phyloP scores from a whole-genome alignment of 2,888 invertebrate species.

The Clitarchus hookeri region DNA sequence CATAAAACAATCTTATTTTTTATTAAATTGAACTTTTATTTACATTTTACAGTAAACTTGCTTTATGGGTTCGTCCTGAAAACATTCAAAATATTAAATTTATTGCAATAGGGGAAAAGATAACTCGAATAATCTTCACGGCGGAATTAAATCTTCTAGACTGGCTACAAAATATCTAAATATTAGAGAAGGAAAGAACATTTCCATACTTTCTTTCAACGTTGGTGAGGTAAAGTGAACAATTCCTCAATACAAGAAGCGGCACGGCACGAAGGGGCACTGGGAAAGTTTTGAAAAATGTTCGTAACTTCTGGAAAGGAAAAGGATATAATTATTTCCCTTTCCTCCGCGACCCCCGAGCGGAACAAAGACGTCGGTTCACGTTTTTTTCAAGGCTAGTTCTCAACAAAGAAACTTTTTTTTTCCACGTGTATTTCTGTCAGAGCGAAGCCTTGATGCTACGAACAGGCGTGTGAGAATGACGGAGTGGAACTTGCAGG shows the following conservation, averaged over 20 bases:
- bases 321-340: background rate
- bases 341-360: background rate
- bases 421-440: no score
- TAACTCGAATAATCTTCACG: no score
- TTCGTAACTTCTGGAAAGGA: constrained; percentile 11
- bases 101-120: no score
- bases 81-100: no score
- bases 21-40: no score
- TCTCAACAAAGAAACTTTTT: background rate
- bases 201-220: background rate
- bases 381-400: constrained; percentile 5
- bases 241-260: background rate
- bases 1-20: no score
- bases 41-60: no score
- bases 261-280: background rate
- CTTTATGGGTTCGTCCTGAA: no score
- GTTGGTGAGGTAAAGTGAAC: background rate
- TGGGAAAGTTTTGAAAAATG: constrained; percentile 2
- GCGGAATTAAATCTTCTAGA: no score
- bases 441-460: background rate
- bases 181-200: no score
- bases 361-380: constrained; percentile 7
- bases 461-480: background rate
- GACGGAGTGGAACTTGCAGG: background rate
- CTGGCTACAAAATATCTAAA: no score